Evolutionary conservation across 2,113 vertebrate genomes (phyloP).

Genomic region (Nyctibius bracteatus): DNA sequence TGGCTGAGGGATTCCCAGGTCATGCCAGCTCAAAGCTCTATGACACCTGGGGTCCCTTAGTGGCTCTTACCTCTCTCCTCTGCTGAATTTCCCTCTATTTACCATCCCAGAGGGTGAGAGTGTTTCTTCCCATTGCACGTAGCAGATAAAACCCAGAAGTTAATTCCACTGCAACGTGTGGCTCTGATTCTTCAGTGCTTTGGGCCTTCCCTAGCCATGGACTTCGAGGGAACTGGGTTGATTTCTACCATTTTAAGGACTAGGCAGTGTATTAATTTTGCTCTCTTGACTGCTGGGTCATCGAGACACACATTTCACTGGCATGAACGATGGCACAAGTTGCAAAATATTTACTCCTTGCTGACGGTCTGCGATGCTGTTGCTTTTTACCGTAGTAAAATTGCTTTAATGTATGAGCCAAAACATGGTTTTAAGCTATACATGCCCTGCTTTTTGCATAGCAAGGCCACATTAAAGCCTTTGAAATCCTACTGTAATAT

Average conservation of each 20-base stretch:
- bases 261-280: background rate
- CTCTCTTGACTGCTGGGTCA: background rate
- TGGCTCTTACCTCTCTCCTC: background rate
- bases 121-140: background rate
- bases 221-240: background rate
- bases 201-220: background rate
- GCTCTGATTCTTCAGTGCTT: background rate
- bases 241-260: background rate
- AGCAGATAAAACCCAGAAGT: background rate
- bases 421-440: background rate
- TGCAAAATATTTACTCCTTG: background rate
- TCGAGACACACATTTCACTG: background rate
- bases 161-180: background rate
- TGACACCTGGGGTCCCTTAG: background rate
- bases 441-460: background rate
- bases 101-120: background rate
- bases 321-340: rapidly evolving
- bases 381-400: background rate
- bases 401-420: background rate
- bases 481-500: background rate
- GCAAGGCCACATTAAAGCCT: background rate
- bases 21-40: background rate
- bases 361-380: background rate
- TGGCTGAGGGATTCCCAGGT: background rate
- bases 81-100: background rate